Conservation (phyloP, 2,113 vertebrate genomes). For the Xenotilapia flavipinnis region DNA sequence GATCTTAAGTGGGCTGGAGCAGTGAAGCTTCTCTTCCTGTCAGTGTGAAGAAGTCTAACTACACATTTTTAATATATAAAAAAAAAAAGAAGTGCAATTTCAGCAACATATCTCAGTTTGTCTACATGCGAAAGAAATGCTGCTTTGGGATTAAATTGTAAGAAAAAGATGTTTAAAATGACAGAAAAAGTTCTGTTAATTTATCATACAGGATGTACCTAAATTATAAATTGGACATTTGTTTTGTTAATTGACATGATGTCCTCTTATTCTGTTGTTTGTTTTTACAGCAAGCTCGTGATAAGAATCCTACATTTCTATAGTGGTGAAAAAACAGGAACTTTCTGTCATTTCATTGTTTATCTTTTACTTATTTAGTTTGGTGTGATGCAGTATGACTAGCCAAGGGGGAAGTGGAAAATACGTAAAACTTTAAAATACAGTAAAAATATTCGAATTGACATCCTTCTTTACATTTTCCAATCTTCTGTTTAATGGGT, state of each 20-base stretch:
- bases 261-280: neutral
- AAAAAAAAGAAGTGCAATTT: neutral
- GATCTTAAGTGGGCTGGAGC: neutral
- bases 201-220: neutral
- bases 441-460: fast-evolving
- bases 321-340: neutral
- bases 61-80: neutral
- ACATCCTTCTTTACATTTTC: neutral
- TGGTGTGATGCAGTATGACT: neutral
- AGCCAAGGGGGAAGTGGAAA: neutral
- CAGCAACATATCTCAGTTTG: neutral
- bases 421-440: neutral
- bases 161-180: neutral
- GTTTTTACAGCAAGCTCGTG: neutral
- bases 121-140: neutral
- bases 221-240: neutral
- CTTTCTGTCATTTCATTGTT: neutral
- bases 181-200: neutral
- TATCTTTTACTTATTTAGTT: neutral
- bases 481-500: neutral
- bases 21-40: neutral
- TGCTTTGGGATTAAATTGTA: neutral
- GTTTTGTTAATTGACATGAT: neutral
- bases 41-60: neutral
- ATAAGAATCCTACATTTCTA: neutral